Conservation (phyloP, 2,113 vertebrate species). For the Amphiprion percula region DNA sequence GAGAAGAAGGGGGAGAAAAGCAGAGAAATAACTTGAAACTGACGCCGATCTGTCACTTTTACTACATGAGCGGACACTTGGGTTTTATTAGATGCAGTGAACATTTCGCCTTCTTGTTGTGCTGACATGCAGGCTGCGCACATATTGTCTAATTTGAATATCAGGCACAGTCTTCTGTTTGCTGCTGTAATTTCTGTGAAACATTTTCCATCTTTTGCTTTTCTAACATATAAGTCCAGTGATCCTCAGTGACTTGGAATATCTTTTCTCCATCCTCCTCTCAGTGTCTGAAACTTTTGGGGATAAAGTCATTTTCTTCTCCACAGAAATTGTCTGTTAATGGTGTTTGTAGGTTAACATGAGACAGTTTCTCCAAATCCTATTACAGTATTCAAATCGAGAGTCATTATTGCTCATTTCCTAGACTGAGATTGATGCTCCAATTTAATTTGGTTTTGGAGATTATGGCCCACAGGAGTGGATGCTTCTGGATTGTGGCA, state of each 20-base stretch:
- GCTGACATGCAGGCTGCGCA: constrained; percentile 34
- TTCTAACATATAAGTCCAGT: not conserved
- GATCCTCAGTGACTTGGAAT: not conserved
- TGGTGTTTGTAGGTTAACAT: constrained; percentile 82
- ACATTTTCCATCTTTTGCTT: not conserved
- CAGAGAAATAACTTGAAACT: not conserved
- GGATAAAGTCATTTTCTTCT: constrained; percentile 37
- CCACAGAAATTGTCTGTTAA: constrained; percentile 61
- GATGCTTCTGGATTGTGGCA: constrained; percentile 73
- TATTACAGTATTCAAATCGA: constrained; percentile 77
- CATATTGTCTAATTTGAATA: constrained; percentile 16
- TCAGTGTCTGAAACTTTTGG: constrained; percentile 58
- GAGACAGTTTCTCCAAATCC: constrained; percentile 66
- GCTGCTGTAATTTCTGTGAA: not conserved
- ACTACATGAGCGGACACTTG: constrained; percentile 6
- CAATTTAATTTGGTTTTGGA: constrained; percentile 81
- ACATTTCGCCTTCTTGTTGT: constrained; percentile 18
- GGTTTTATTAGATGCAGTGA: constrained; percentile 28
- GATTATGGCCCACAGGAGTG: constrained; percentile 80
- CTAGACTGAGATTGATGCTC: constrained; percentile 76
- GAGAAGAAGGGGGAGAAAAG: rapidly evolving
- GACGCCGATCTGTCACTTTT: constrained; percentile 15
- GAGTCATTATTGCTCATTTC: constrained; percentile 76
- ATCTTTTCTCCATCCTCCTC: not conserved
- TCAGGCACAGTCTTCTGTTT: not conserved